Evolutionary conservation across 2,888 invertebrate genomes (phyloP).

Genomic region (Stictocephala bisonia): DNA sequence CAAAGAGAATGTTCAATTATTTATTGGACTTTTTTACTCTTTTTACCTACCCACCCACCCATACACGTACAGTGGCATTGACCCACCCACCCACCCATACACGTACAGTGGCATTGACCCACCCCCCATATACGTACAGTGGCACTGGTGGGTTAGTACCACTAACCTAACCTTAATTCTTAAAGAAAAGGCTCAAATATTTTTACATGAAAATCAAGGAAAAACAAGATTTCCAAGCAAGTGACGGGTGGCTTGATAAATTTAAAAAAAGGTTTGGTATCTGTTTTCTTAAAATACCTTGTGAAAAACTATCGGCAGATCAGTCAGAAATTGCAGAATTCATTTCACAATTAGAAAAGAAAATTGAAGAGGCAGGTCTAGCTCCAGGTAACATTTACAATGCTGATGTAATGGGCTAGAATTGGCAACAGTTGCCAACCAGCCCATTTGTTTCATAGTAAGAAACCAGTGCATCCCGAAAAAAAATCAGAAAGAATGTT

Average conservation of each 20-base stretch:
- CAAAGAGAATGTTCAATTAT: too few species aligned
- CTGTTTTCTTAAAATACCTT: neutral
- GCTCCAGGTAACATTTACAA: constrained; percentile 11
- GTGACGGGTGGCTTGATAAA: constrained; percentile 26
- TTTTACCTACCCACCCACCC: too few species aligned
- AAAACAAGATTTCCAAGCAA: constrained; percentile 7
- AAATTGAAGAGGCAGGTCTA: neutral
- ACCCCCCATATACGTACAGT: too few species aligned
- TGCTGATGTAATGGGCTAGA: constrained; percentile 11
- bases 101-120: too few species aligned
- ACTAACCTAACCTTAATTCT: neutral
- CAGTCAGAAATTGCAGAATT: constrained; percentile 2
- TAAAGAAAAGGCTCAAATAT: neutral
- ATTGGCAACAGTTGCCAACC: constrained; percentile 21
- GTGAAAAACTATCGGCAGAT: constrained; percentile 12
- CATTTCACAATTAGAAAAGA: neutral
- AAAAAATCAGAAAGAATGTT: constrained; percentile 1
- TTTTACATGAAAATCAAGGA: neutral
- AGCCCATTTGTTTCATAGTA: neutral
- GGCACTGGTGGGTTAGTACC: neutral
- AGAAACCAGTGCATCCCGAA: neutral
- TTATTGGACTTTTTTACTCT: too few species aligned
- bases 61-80: too few species aligned
- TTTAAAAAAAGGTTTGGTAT: constrained; percentile 10
- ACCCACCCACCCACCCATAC: too few species aligned